Evolutionary conservation across 2,888 invertebrate species (phyloP), one percentile per base, ranked within the genome.

Genomic region (Magallana nippona): DNA sequence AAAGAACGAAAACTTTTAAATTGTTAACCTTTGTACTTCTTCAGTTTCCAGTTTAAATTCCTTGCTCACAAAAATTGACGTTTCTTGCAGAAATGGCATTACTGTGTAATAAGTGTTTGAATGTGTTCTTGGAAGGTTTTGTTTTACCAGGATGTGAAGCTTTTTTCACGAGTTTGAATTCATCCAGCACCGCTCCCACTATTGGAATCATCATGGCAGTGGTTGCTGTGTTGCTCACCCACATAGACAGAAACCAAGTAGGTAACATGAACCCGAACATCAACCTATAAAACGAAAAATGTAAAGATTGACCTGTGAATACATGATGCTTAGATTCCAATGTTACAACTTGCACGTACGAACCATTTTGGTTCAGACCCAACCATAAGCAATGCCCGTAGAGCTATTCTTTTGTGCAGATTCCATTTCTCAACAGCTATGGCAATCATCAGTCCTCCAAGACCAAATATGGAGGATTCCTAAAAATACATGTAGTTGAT

Each of bases 211-310:
- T 93, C 93, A 93, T 93, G 58, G 93, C 91, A 0, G 93, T 91
- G 15, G 93, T 97, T 0, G 98, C 98, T 0, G 98, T 98, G 93
- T 98, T 98, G 10, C 97, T 98, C 89, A 98, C 97, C 98, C 98
- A 98, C 98, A 98, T 98, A 0, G 98, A 98, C 89, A 98, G 96
- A 91, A 98, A 97, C 97, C 97, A 97, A 0, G 98, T 97, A 17
- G 97, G 97, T 87, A 96, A 95, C 91, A 90, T 89, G 80, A 92
- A 89, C 1, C 91, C 92, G 1, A 91, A 83, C 87, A 91, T 86
- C 78, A 92, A 83, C 91, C 92, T 91, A 62, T n/a, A 78, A 27
- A 60, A 0, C 19, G n/a, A 55, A 27, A 78, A 56, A 63, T n/a
- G 13, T 32, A 57, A 44, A 44, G 44, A 44, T 44, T 55, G 57